Percentiles rank a stretch among this genome's conserved stretches.
Evolutionary conservation across 1,140 invertebrate genomes (phyloP).

Genomic region (Pseudomyrmex pallidus): DNA sequence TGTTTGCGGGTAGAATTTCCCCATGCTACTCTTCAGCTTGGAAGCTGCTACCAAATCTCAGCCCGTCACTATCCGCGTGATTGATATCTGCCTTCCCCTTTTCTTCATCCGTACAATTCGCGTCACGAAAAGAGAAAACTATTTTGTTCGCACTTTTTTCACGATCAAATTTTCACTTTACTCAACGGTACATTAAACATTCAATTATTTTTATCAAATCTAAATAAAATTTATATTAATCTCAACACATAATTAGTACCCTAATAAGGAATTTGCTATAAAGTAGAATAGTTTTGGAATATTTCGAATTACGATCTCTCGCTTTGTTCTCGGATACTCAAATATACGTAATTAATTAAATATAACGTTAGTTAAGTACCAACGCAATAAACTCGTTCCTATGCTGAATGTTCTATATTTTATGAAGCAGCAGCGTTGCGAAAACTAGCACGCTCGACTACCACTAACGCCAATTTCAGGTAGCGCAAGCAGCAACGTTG

Average conservation of each 20-base stretch:
- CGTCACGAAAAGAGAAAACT: constrained; percentile 65
- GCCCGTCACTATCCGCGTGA: constrained; percentile 77
- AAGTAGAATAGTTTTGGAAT: too few species aligned
- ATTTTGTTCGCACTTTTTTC: constrained; percentile 65
- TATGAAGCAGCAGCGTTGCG: constrained; percentile 23
- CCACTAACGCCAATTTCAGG: constrained; percentile 26
- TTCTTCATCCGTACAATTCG: constrained; percentile 74
- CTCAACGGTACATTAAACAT: not conserved
- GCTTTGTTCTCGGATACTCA: not conserved
- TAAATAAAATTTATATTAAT: not conserved
- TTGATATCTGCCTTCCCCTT: constrained; percentile 77
- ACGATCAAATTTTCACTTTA: constrained; percentile 6
- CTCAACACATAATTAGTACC: not conserved
- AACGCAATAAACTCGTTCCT: not conserved
- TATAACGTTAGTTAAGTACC: not conserved
- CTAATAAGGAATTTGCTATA: not conserved
- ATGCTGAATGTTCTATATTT: constrained; percentile 10
- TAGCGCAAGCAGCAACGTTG: constrained; percentile 61
- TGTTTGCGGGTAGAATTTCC: constrained; percentile 70
- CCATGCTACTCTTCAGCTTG: constrained; percentile 63
- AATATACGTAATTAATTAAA: not conserved
- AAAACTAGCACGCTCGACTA: constrained; percentile 1
- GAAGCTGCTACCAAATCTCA: constrained; percentile 78
- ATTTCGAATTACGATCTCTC: too few species aligned
- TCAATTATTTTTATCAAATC: constrained; percentile 3